Base-by-base conservation (phyloP, 2,797 vertebrate species). In the Periophthalmus magnuspinnatus region DNA sequence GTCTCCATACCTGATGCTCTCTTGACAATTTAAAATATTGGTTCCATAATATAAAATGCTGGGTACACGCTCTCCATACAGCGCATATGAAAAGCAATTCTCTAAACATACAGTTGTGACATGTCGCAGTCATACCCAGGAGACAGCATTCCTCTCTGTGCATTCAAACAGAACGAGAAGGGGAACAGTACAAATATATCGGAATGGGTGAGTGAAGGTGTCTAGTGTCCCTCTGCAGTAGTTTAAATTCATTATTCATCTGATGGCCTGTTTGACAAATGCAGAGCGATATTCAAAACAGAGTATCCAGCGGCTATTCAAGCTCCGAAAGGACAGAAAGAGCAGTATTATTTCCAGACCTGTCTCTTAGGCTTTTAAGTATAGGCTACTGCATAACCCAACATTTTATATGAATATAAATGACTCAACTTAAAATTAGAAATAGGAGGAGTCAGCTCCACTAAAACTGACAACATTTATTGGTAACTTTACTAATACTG, bases 161-260 rank as follows among this genome's bases (percentile, higher is more conserved):
- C 52, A 47, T 33, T 56, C 57, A 69, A 38, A 50, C 62, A 19
- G 48, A 17, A 7, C 68, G 5, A n/a, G 69, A 63, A 50, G 56
- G 54, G 55, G 21, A 71, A 24, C 4, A 19, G 66, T 67, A 58
- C 47, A 71, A 61, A 57, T 52, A 48, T 66, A 48, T 45, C 65
- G 47, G 21, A 70, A 78, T 64, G 3, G 52, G 65, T 65, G 63
- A 7, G 63, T 63, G 54, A 17, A 61, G 65, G 48, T 10, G 57
- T 72, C 66, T 69, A 41, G 28, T 61, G 74, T 62, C 50, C 69
- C 24, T 67, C n/a, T 13, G 28, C 60, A 22, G 34, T 65, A 17
- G 48, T 71, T 69, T 34, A 65, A 74, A 77, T 75, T 64, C 64
- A 76, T 72, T 70, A 69, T 80, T 56, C 68, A 58, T n/a, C 63